Evolutionary conservation across 1,140 invertebrate species (phyloP).

Genomic region (Magallana gigas): DNA sequence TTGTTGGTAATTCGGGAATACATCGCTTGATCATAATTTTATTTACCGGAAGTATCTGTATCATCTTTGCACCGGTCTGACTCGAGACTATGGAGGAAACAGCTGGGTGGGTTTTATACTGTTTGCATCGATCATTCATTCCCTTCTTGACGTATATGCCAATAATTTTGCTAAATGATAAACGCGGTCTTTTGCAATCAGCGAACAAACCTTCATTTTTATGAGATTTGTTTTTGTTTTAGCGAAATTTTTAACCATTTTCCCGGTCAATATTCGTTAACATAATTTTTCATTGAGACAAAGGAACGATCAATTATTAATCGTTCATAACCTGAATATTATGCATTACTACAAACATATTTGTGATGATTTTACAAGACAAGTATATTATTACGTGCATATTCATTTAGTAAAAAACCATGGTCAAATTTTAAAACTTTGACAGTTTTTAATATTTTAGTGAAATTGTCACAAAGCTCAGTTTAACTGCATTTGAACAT

Average conservation of each 20-base stretch:
- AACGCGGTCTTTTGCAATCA: constrained; percentile 31
- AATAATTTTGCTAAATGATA: constrained; percentile 39
- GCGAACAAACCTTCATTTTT: constrained; percentile 30
- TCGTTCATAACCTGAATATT: background rate
- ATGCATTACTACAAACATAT: background rate
- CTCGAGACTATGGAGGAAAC: constrained; percentile 7
- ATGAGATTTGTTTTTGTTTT: constrained; percentile 31
- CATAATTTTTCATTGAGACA: constrained; percentile 32
- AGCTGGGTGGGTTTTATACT: constrained; percentile 27
- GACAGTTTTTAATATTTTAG: no score
- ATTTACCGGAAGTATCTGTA: constrained; percentile 24
- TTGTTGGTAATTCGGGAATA: constrained; percentile 5
- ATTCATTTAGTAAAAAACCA: no score
- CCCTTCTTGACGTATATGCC: constrained; percentile 22
- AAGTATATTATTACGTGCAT: no score
- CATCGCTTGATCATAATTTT: constrained; percentile 19
- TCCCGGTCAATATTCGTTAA: constrained; percentile 31
- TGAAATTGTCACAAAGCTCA: no score
- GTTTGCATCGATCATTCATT: constrained; percentile 30
- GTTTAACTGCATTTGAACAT: no score
- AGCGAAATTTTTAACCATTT: constrained; percentile 34
- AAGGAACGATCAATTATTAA: constrained; percentile 24
- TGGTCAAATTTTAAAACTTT: no score
- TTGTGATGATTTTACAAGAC: background rate
- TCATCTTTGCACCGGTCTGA: constrained; percentile 28